A percentile compares a stretch with the other conserved stretches of the same genome.
Evolutionary conservation across 1,140 invertebrate genomes (phyloP).

Genomic region (Pseudomyrmex cubaensis): DNA sequence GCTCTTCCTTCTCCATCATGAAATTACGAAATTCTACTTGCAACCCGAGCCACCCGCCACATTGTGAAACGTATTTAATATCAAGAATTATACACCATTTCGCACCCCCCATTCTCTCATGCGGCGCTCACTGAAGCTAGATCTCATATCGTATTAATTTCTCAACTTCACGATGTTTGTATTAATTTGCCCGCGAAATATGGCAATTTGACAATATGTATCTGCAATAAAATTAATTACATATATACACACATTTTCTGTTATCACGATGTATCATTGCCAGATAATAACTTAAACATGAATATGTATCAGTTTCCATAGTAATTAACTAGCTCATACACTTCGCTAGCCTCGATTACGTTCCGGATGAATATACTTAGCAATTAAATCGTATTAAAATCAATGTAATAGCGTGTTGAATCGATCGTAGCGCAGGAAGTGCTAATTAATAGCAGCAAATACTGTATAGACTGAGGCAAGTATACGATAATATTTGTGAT

Average conservation of each 20-base stretch:
- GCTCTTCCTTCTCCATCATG: background rate
- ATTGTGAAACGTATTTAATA: slow-evolving; percentile 38
- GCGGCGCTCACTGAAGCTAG: background rate
- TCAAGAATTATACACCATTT: slow-evolving; percentile 5
- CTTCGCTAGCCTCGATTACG: background rate
- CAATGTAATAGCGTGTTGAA: slow-evolving; percentile 18
- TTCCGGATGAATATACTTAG: background rate
- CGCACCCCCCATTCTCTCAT: background rate
- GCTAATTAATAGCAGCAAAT: slow-evolving; percentile 31
- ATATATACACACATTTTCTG: background rate
- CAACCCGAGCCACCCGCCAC: background rate
- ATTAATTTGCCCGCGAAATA: background rate
- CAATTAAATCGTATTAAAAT: slow-evolving; percentile 39
- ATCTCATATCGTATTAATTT: background rate
- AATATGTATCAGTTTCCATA: slow-evolving; percentile 14
- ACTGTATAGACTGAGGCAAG: slow-evolving; percentile 19
- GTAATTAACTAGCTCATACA: slow-evolving; percentile 14
- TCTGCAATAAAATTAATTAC: background rate
- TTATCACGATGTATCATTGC: background rate
- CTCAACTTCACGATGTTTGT: background rate
- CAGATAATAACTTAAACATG: background rate
- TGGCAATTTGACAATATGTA: background rate
- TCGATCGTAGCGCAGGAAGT: background rate
- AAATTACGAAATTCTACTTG: slow-evolving; percentile 48
- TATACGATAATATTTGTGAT: slow-evolving; percentile 39